phyloP scores from a whole-genome alignment of 2,113 vertebrate species.

The Carlito syrichta region DNA sequence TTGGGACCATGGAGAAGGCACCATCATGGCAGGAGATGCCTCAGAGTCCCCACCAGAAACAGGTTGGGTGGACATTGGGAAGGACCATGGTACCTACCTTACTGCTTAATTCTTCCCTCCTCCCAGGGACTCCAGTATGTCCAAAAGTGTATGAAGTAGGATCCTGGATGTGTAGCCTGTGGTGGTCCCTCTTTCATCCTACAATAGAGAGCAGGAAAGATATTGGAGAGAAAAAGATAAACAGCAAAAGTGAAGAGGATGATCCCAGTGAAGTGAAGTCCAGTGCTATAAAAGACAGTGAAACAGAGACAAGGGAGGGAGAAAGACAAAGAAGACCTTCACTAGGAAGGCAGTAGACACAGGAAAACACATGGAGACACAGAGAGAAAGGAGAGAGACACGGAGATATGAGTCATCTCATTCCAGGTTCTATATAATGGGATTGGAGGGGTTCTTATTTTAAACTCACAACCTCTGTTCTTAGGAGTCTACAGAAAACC shows the following conservation, averaged over 20 bases:
- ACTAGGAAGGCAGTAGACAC: not conserved
- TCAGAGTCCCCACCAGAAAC: not conserved
- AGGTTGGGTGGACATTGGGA: too few relatives aligned
- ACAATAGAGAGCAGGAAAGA: not conserved
- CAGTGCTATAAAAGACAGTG: not conserved
- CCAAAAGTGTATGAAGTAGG: too few relatives aligned
- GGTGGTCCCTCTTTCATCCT: not conserved
- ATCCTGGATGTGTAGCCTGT: not conserved
- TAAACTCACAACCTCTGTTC: not conserved
- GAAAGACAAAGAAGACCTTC: not conserved
- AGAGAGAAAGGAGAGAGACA: not conserved
- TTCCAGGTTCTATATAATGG: too few relatives aligned
- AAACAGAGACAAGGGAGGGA: not conserved
- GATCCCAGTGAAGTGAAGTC: not conserved
- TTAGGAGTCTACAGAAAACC: not conserved
- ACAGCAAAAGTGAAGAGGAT: too few relatives aligned
- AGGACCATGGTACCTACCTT: not conserved
- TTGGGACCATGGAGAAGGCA: not conserved
- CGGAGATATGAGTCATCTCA: rapidly evolving
- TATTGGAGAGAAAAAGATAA: too few relatives aligned
- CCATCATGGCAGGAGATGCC: not conserved
- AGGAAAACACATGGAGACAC: not conserved
- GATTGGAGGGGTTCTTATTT: not conserved
- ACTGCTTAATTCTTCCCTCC: not conserved
- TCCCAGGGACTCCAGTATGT: rapidly evolving